phyloP scores from a whole-genome alignment of 2,797 vertebrate species.

The Enoplosus armatus region DNA sequence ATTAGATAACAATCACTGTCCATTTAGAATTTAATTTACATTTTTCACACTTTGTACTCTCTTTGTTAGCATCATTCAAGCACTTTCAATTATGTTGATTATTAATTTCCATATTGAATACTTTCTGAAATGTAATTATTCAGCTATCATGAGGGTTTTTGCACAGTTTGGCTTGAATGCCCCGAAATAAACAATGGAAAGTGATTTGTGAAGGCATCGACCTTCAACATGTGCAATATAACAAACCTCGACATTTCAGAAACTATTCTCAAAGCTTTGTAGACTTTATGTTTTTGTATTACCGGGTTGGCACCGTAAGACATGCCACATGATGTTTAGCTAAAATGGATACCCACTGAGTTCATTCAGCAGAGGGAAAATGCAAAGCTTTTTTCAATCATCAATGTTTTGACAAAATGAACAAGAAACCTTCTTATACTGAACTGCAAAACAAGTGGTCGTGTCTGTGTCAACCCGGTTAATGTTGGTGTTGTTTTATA shows the following conservation, averaged over 20 bases:
- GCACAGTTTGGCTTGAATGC: not conserved
- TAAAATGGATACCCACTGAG: constrained; percentile 14
- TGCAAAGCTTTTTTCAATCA: not conserved
- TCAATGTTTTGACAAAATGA: constrained; percentile 3
- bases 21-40: constrained; percentile 62
- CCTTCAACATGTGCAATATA: not conserved
- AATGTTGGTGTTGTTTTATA: constrained; percentile 61
- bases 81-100: constrained; percentile 51
- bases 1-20: constrained; percentile 21
- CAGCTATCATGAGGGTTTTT: not conserved
- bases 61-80: constrained; percentile 55
- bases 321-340: constrained; percentile 38
- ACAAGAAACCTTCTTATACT: constrained; percentile 10
- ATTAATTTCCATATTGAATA: constrained; percentile 59
- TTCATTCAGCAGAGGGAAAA: constrained; percentile 2
- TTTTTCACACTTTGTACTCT: constrained; percentile 54
- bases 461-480: constrained; percentile 72
- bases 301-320: constrained; percentile 65
- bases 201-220: not conserved
- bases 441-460: constrained; percentile 35
- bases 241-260: constrained; percentile 73
- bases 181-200: constrained; percentile 11
- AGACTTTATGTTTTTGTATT: constrained; percentile 62
- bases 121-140: constrained; percentile 82
- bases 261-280: constrained; percentile 69